Evolutionary conservation across 2,113 vertebrate species (phyloP).

Genomic region (Cranoglanis bouderius): DNA sequence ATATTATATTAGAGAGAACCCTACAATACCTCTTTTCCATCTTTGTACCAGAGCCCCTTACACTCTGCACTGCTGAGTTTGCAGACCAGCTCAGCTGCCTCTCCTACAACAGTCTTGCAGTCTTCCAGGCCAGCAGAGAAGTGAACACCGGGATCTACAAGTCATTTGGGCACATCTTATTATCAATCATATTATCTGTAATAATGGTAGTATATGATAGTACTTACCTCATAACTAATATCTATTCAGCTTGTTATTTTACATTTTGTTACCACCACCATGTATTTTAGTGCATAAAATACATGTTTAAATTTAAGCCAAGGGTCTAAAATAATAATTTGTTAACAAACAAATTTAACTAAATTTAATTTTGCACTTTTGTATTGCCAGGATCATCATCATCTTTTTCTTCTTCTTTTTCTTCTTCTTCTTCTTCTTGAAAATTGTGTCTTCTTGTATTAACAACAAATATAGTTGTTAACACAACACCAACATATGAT

Average conservation of each 20-base stretch:
- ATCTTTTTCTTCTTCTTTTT: not conserved
- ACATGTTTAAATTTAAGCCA: conserved; percentile 11
- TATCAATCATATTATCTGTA: not conserved
- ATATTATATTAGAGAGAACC: not conserved
- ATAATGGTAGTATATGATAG: not conserved
- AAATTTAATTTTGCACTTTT: no score
- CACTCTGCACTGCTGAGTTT: conserved; percentile 76
- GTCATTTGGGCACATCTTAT: conserved; percentile 41
- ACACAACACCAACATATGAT: not conserved
- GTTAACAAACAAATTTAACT: not conserved
- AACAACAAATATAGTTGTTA: not conserved
- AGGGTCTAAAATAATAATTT: not conserved
- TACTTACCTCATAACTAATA: conserved; percentile 16
- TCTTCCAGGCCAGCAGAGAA: conserved; percentile 79
- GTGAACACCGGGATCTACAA: conserved; percentile 72
- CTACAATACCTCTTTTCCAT: conserved; percentile 79
- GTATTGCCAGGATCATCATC: not conserved
- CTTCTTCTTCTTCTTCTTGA: not conserved
- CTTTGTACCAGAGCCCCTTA: conserved; percentile 82
- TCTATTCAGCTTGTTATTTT: conserved; percentile 10
- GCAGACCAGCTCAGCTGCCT: conserved; percentile 77
- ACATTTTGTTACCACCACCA: not conserved
- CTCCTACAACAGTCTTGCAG: conserved; percentile 73
- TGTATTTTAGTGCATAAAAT: conserved; percentile 27
- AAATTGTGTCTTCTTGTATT: not conserved